Base-by-base conservation (phyloP, 1,140 invertebrate genomes). In the Heliconius himera region DNA sequence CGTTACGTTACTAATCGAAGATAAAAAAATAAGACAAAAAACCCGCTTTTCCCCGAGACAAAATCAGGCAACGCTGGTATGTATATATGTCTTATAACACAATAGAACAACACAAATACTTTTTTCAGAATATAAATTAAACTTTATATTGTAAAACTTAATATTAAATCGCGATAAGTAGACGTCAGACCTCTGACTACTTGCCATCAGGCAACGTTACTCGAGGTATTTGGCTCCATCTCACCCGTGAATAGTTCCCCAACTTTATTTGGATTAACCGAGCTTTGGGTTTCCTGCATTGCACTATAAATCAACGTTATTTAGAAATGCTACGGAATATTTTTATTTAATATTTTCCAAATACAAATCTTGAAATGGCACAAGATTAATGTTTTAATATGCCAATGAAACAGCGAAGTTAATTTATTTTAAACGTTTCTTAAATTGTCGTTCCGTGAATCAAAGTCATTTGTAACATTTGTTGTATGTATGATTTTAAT, bases 181-280 rank as follows among this genome's bases (percentile, higher is more conserved):
- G 13, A 16, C 60, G 60, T 11, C 60, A 46, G 33, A 80, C 75
- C 83, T 70, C 73, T 26, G 76, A 36, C 78, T 74, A 80, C 74
- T 56, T 70, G 38, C 41, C 74, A 76, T 74, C 75, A 76, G 82
- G 51, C 60, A 79, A 79, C 72, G 74, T 82, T 82, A 73, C 77
- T 79, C 18, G 77, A 85, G 84, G 84, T 84, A 86, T 86, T 84
- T 77, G 81, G 83, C 80, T 81, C 81, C 79, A 82, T 82, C 82
- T 85, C 84, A 79, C 81, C 83, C 75, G 79, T 74, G 80, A 83
- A 86, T 84, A 86, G 84, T 86, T 86, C 26, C 70, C 76, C 22
- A 86, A 86, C 83, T 86, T 86, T 86, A 86, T 86, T 86, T 83
- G 74, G 78, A 86, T 83, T 84, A 78, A 66, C 60, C 60, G 60